Evolutionary conservation across 2,888 invertebrate species (phyloP).

Genomic region (Monoplex corrugatus): DNA sequence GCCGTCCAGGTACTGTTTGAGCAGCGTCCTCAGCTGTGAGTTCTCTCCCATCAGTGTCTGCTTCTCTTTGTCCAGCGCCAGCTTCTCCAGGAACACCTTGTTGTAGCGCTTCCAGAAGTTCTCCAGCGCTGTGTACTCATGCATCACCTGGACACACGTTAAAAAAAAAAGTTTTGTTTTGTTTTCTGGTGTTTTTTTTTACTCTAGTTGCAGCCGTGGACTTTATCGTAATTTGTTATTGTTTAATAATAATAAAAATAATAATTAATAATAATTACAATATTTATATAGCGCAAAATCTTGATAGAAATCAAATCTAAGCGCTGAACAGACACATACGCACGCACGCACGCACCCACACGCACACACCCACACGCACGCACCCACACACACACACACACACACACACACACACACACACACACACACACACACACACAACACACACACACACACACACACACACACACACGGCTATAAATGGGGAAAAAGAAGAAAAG

Average conservation of each 20-base stretch:
- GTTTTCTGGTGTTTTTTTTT: too few relatives aligned
- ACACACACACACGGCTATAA: background rate
- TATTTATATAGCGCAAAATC: too few relatives aligned
- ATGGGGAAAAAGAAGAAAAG: too few relatives aligned
- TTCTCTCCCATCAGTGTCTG: slow-evolving; percentile 85
- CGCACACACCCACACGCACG: too few relatives aligned
- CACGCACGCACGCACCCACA: background rate
- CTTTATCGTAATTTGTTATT: too few relatives aligned
- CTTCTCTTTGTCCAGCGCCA: slow-evolving; percentile 82
- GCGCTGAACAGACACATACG: background rate
- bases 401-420: background rate
- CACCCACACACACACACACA: too few relatives aligned
- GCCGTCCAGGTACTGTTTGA: slow-evolving; percentile 82
- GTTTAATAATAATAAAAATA: too few relatives aligned
- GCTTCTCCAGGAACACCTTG: slow-evolving; percentile 84
- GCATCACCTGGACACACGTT: slow-evolving; percentile 75
- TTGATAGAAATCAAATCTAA: too few relatives aligned
- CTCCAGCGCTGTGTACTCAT: slow-evolving; percentile 83
- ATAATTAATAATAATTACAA: too few relatives aligned
- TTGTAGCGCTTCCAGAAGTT: slow-evolving; percentile 87
- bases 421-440: background rate
- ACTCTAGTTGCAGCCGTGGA: too few relatives aligned
- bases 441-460: background rate
- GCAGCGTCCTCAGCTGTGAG: slow-evolving; percentile 80
- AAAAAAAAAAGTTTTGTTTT: background rate